These are phyloP conservation scores for Drosophila pachea DNA, from an alignment of 1,140 invertebrate genomes.

Conservation along the genomic window DNA sequence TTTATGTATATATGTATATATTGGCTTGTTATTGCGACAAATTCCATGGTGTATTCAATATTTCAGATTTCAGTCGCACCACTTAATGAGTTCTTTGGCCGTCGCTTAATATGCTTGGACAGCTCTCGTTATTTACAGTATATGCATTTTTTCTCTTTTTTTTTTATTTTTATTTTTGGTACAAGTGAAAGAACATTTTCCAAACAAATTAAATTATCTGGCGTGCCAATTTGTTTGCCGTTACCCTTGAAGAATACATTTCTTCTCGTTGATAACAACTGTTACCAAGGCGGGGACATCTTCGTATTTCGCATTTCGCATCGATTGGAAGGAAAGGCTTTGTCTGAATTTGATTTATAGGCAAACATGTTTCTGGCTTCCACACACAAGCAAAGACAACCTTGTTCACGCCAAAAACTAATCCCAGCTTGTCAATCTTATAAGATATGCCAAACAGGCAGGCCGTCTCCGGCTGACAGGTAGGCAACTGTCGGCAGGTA, in stretches of 20 bases:
- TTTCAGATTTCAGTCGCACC: constrained; percentile 38
- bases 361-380: constrained; percentile 7
- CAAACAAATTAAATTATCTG: constrained; percentile 36
- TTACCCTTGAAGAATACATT: not conserved
- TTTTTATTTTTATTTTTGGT: constrained; percentile 1
- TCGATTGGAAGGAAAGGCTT: not conserved
- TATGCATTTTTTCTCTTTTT: not conserved
- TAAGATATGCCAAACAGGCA: constrained; percentile 63
- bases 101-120: constrained; percentile 39
- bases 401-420: constrained; percentile 53
- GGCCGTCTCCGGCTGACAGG: not conserved
- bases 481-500: constrained; percentile 4
- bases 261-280: not conserved
- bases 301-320: too few species aligned
- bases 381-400: constrained; percentile 39
- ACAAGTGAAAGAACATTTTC: constrained; percentile 16
- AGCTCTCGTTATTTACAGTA: constrained; percentile 36
- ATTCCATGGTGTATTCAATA: constrained; percentile 47
- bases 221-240: constrained; percentile 16
- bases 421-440: constrained; percentile 67
- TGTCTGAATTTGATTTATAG: constrained; percentile 9
- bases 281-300: not conserved
- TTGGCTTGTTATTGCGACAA: constrained; percentile 40
- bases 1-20: not conserved
- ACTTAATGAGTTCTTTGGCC: constrained; percentile 47